Evolutionary conservation across 35 echinoderm and acorn worm genomes (phyloP), one percentile per base, ranked within the genome.

Genomic region (Strongylocentrotus purpuratus): DNA sequence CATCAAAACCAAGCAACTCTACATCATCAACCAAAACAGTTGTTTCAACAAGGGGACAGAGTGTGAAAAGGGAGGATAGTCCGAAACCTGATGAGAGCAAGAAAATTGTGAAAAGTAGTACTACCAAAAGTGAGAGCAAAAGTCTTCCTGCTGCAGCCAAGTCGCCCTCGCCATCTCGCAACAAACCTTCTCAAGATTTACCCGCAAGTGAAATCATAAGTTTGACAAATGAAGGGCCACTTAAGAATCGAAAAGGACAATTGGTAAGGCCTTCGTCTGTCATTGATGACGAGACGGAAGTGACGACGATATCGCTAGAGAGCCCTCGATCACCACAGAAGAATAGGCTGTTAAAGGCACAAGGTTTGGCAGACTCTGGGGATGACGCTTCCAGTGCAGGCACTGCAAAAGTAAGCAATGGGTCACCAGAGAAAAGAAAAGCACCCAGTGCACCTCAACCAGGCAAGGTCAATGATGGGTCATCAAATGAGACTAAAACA

Each of bases 201-300:
- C 78, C 95, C 59, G 95, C 95, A 25, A 95, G 95, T 95, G 95
- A 88, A 61, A 88, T 95, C 87, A 95, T 95, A 52, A 95, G 88
- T 95, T 58, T 95, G 88, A 91, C 87, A 25, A 92, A 61, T 32
- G 86, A 45, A 47, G 71, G 71, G 70, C 45, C 61, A 8, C 33
- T 86, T 18, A 25, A 95, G 55, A 89, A 45, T 13, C 46, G 94
- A 86, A 25, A 48, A 60, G 71, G 86, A 33, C n/a, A 95, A 46
- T 15, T 95, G 86, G 31, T 89, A 32, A 50, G 86, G 33, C n/a
- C 71, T 9, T 9, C 41, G 12, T 85, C 78, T n/a, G 46, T 94
- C 31, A 65, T 94, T 9, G 78, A 85, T 85, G 58, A 94, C 4
- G 78, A 45, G 8, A n/a, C 45, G 9, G 87, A 45, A 11, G 18